These are phyloP conservation scores for Mastigias papua DNA, from an alignment of 30 jellyfish, hydroid and myxozoan species.

Conservation along the genomic window DNA sequence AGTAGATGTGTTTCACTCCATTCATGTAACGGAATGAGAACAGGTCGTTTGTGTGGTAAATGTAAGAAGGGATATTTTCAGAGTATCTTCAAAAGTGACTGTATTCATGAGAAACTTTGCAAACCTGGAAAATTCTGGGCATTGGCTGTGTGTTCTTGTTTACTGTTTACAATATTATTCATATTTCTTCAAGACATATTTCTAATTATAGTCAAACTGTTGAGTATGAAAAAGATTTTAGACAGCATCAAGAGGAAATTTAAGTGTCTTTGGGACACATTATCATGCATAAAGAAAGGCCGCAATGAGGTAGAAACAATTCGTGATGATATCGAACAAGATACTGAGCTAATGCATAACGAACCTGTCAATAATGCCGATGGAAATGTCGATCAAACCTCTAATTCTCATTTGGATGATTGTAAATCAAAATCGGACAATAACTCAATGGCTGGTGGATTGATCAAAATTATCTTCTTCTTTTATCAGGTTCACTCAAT, in stretches of 20 bases:
- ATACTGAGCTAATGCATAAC: too few species aligned
- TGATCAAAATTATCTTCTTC: conserved; percentile 43
- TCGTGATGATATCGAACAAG: too few species aligned
- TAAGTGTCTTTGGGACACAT: not conserved
- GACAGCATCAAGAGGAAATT: not conserved
- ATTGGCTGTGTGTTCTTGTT: not conserved
- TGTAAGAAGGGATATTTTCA: conserved; percentile 7
- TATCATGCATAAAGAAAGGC: not conserved
- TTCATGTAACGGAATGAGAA: conserved; percentile 19
- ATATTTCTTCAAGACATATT: not conserved
- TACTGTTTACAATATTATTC: not conserved
- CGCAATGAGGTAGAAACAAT: not conserved
- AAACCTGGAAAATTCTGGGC: conserved; percentile 2
- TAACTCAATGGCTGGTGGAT: conserved; percentile 31
- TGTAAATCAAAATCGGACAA: not conserved
- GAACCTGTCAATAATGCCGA: too few species aligned
- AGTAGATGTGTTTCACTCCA: not conserved
- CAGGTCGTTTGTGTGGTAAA: conserved; percentile 25
- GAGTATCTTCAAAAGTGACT: conserved; percentile 4
- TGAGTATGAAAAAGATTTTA: not conserved
- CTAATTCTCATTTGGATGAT: not conserved
- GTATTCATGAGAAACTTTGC: conserved; percentile 7
- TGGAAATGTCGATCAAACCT: not conserved
- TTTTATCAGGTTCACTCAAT: conserved; percentile 26
- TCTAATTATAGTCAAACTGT: not conserved